Evolutionary conservation across 2,888 invertebrate genomes (phyloP).

Genomic region (Leucophenga montana): DNA sequence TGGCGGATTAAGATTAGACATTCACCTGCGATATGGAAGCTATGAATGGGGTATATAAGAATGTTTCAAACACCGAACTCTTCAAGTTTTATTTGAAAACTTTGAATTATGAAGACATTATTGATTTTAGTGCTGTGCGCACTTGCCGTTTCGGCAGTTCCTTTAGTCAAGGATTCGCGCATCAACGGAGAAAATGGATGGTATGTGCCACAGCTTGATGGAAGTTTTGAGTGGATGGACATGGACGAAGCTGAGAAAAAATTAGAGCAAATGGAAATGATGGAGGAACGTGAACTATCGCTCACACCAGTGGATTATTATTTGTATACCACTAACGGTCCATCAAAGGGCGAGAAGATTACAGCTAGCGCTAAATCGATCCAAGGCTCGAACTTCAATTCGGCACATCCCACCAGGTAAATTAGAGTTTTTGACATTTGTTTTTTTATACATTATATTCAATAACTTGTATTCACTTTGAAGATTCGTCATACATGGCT

Average conservation of each 20-base stretch:
- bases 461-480: background rate
- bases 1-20: slow-evolving; percentile 16
- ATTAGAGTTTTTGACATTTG: background rate
- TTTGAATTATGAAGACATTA: slow-evolving; percentile 45
- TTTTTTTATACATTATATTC: background rate
- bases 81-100: slow-evolving; percentile 13
- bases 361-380: background rate
- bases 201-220: slow-evolving; percentile 57
- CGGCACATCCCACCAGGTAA: background rate
- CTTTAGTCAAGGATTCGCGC: slow-evolving; percentile 48
- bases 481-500: background rate
- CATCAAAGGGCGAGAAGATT: background rate
- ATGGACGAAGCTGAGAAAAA: slow-evolving; percentile 50
- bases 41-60: slow-evolving; percentile 26
- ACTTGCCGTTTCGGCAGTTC: slow-evolving; percentile 43
- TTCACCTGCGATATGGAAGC: background rate
- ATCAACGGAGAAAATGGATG: slow-evolving; percentile 59
- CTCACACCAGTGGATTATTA: background rate
- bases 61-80: slow-evolving; percentile 24
- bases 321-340: background rate
- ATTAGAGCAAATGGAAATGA: slow-evolving; percentile 35
- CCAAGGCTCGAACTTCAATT: background rate
- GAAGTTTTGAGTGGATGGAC: slow-evolving; percentile 52
- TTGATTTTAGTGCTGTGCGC: slow-evolving; percentile 45
- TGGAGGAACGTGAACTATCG: background rate